phyloP scores from a whole-genome alignment of 92 coral and sea anemone genomes.

The Palythoa heliodiscus region DNA sequence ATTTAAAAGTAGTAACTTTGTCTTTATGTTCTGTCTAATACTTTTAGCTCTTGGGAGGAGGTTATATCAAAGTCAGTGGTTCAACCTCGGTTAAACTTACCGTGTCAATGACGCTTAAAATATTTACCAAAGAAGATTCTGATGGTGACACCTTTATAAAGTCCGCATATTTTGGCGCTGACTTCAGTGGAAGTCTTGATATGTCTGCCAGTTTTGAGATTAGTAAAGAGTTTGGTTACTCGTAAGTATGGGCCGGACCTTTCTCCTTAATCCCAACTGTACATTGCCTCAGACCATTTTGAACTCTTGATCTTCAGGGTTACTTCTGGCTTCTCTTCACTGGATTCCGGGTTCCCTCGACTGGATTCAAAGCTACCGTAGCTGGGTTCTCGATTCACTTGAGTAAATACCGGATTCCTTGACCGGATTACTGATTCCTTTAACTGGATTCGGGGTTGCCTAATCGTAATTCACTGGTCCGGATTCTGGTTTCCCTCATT shows the following conservation, averaged over 20 bases:
- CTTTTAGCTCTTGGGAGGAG: constrained; percentile 22
- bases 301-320: too few relatives aligned
- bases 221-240: constrained; percentile 33
- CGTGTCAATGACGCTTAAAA: constrained; percentile 37
- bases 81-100: constrained; percentile 15
- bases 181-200: constrained; percentile 34
- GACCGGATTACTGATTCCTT: too few relatives aligned
- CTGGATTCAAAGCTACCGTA: too few relatives aligned
- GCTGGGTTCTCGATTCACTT: too few relatives aligned
- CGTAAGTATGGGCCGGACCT: constrained; percentile 1
- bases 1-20: background rate
- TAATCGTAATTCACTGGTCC: too few relatives aligned
- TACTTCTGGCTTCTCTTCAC: background rate
- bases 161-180: constrained; percentile 53
- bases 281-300: too few relatives aligned
- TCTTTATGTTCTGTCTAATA: background rate
- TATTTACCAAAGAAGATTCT: constrained; percentile 36
- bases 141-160: constrained; percentile 41
- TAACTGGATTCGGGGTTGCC: too few relatives aligned
- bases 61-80: constrained; percentile 4
- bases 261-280: too few relatives aligned
- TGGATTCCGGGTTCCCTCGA: too few relatives aligned
- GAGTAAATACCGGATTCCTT: too few relatives aligned
- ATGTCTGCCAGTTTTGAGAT: constrained; percentile 38
- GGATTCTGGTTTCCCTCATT: too few relatives aligned